These are phyloP conservation scores for Bombus pyrosoma DNA, from an alignment of 1,140 invertebrate genomes.

Conservation along the genomic window DNA sequence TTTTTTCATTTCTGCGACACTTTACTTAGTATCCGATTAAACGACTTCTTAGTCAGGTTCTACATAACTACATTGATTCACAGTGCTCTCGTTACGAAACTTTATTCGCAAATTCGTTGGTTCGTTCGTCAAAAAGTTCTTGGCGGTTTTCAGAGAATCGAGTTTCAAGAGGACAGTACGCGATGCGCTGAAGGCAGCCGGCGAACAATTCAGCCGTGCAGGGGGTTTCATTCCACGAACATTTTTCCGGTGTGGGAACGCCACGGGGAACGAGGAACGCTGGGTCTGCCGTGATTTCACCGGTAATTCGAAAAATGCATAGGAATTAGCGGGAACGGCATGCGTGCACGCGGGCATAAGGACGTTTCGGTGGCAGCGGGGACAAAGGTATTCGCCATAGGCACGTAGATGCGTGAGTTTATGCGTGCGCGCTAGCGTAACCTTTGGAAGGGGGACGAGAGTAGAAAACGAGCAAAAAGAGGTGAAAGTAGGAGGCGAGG, in stretches of 20 bases:
- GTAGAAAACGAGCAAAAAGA: constrained; percentile 18
- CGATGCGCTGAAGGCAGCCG: constrained; percentile 2
- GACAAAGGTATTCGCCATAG: constrained; percentile 50
- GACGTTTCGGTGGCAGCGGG: constrained; percentile 40
- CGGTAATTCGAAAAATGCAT: constrained; percentile 52
- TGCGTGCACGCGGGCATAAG: constrained; percentile 51
- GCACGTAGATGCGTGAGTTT: constrained; percentile 35
- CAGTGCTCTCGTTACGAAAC: neutral
- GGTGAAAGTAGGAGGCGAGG: constrained; percentile 39
- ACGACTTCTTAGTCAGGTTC: neutral
- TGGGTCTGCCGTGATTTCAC: constrained; percentile 16
- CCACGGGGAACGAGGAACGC: neutral
- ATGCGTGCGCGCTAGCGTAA: constrained; percentile 17
- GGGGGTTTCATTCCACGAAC: constrained; percentile 6
- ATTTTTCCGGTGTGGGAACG: constrained; percentile 47
- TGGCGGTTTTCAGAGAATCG: neutral
- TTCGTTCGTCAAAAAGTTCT: neutral
- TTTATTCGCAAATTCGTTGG: neutral
- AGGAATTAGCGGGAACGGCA: constrained; percentile 37
- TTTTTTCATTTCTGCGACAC: neutral
- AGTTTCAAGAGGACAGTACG: neutral
- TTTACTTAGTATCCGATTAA: neutral
- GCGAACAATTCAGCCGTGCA: neutral
- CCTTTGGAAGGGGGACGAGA: neutral
- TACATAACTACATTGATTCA: no score